These are phyloP conservation scores for Sinosuthora webbiana DNA, from an alignment of 2,113 vertebrate genomes.

Conservation along the genomic window DNA sequence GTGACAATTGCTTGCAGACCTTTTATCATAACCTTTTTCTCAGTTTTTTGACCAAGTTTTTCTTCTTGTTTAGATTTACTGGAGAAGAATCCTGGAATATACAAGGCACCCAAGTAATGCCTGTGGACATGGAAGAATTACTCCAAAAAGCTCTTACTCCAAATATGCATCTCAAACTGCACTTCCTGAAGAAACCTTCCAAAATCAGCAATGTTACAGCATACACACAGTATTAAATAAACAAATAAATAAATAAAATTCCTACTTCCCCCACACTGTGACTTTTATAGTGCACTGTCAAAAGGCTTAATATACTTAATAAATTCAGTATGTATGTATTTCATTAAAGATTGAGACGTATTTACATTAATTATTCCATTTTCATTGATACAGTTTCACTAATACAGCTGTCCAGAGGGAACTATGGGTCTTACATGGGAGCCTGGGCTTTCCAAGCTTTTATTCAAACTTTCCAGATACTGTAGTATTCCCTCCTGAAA, in stretches of 20 bases:
- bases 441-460: background rate
- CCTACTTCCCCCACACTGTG: background rate
- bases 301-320: background rate
- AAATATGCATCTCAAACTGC: slow-evolving; percentile 75
- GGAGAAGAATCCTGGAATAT: slow-evolving; percentile 67
- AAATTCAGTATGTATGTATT: background rate
- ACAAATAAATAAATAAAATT: background rate
- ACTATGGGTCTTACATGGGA: background rate
- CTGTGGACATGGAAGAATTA: slow-evolving; percentile 80
- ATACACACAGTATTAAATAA: background rate
- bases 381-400: background rate
- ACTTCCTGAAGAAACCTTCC: slow-evolving; percentile 81
- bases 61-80: slow-evolving; percentile 57
- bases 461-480: background rate
- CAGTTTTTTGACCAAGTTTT: background rate
- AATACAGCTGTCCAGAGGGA: background rate
- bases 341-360: background rate
- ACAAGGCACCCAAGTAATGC: slow-evolving; percentile 72
- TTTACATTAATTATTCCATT: background rate
- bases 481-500: background rate
- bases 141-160: slow-evolving; percentile 5
- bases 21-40: background rate
- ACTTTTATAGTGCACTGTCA: background rate
- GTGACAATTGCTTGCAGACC: background rate
- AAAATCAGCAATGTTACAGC: slow-evolving; percentile 1